These are phyloP conservation scores for Temnothorax ravouxi DNA, from an alignment of 2,888 invertebrate species.

Conservation along the genomic window DNA sequence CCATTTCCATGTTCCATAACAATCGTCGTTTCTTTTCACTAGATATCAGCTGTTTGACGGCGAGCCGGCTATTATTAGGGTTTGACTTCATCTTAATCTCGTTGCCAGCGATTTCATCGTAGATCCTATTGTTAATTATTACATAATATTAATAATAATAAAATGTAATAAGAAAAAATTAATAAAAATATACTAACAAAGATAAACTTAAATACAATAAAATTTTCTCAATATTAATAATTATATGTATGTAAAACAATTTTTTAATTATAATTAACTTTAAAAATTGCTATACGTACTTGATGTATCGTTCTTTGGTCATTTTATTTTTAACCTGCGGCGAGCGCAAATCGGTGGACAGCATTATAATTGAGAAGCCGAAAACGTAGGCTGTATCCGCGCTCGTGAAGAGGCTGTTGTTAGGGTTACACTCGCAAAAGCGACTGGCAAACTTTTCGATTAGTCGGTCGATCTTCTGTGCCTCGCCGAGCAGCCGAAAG, in stretches of 20 bases:
- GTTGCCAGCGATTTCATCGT: constrained; percentile 99
- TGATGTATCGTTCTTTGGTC: constrained; percentile 99
- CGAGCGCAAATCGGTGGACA: constrained; percentile 99
- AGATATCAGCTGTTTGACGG: constrained; percentile 88
- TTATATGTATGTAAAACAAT: not conserved
- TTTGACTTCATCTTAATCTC: constrained; percentile 97
- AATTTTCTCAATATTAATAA: not conserved
- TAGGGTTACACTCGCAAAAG: constrained; percentile 99
- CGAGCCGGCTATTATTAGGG: constrained; percentile 83
- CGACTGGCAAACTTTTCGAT: constrained; percentile 99
- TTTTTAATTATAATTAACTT: not conserved
- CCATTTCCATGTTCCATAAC: constrained; percentile 99
- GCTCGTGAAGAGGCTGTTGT: constrained; percentile 95
- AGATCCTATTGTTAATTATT: constrained; percentile 89
- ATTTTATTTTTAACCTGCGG: constrained; percentile 99
- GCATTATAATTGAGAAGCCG: constrained; percentile 99
- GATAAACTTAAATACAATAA: not conserved
- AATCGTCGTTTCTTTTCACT: constrained; percentile 97
- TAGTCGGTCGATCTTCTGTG: constrained; percentile 99
- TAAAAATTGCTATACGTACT: not conserved
- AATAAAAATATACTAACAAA: not conserved
- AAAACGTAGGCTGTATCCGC: constrained; percentile 98
- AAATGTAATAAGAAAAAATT: too few relatives aligned
- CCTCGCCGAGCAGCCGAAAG: constrained; percentile 98
- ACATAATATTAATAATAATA: too few relatives aligned